Evolutionary conservation across 2,113 vertebrate genomes (phyloP), one percentile per base, ranked within the genome.

Genomic region (Lampris megalopsis): DNA sequence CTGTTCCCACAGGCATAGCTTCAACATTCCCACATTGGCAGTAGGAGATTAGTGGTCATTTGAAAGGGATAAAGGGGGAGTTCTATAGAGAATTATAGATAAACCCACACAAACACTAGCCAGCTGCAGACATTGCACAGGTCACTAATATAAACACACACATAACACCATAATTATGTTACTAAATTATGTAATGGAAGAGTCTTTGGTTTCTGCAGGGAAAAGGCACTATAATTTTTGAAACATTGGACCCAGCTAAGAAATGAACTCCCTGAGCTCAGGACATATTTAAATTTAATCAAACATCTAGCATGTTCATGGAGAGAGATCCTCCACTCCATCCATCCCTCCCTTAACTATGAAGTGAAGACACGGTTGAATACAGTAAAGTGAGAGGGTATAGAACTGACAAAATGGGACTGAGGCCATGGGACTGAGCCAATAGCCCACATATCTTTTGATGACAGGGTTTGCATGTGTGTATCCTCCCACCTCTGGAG

Each of bases 401-500:
- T 24, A 24, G 24, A 24, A 24, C 24, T 24, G 24, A 24, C 24
- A 24, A 24, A 24, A 24, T 24, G 24, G 24, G 24, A 24, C 24
- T 24, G 24, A 24, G 43, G 43, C 7, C 43, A 45, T 2, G 7
- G 43, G 43, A 45, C 43, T 45, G 43, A 45, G 7, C 4, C 43
- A n/a, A 2, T 1, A 53, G 4, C n/a, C 24, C 35, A 8, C 3
- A 8, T 52, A 13, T 11, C 6, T 4, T 13, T 1, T 45, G 43
- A 5, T 45, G 4, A 7, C 7, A 4, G 43, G 7, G 43, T 5
- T 3, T 2, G 6, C 13, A 36, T 52, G 13, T 60, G 73, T 40
- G 3, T 24, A 24, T 47, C 38, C 0, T 10, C 35, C 50, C 68
- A 98, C 97, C 93, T 98, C 85, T 92, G 95, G 8, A 99, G 91